Percentiles rank a stretch among this genome's conserved stretches.
Conservation (phyloP, 2,888 invertebrate species). For the Nomada fucata region DNA sequence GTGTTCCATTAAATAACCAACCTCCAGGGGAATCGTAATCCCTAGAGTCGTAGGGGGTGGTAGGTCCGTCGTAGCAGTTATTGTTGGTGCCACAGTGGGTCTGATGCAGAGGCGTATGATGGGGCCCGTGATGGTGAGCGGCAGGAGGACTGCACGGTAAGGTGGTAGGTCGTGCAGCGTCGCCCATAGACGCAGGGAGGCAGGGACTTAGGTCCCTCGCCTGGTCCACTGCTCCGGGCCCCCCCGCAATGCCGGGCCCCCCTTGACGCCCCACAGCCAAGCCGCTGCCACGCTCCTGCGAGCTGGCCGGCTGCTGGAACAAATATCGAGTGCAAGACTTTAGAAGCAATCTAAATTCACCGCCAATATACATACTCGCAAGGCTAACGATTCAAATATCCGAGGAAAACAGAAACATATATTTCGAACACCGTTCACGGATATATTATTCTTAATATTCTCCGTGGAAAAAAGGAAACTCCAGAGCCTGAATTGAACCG, state of each 20-base stretch:
- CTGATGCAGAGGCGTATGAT: slow-evolving; percentile 80
- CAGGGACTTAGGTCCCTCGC: slow-evolving; percentile 90
- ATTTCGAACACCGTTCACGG: too few relatives aligned
- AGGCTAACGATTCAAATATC: background rate
- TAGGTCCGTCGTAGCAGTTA: slow-evolving; percentile 84
- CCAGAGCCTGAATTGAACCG: slow-evolving; percentile 2
- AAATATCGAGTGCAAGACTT: slow-evolving; percentile 51
- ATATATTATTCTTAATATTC: background rate
- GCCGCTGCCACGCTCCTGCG: slow-evolving; percentile 84
- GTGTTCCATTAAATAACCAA: slow-evolving; percentile 48
- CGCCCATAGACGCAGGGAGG: slow-evolving; percentile 88
- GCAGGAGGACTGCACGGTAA: slow-evolving; percentile 86
- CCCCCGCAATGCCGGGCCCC: slow-evolving; percentile 87
- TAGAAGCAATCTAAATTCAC: slow-evolving; percentile 8
- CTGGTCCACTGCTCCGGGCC: slow-evolving; percentile 87
- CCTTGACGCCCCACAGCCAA: slow-evolving; percentile 83
- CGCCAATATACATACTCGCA: background rate
- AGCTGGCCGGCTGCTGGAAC: slow-evolving; percentile 87
- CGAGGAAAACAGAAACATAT: background rate
- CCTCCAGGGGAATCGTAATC: slow-evolving; percentile 83
- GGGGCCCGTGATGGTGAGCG: slow-evolving; percentile 79
- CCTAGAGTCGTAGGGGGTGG: slow-evolving; percentile 84
- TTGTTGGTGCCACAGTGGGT: slow-evolving; percentile 85
- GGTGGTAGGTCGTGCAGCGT: slow-evolving; percentile 86
- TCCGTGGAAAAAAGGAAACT: too few relatives aligned